Evolutionary conservation across 2,113 vertebrate genomes (phyloP).

Genomic region (Rhinolophus sinicus): DNA sequence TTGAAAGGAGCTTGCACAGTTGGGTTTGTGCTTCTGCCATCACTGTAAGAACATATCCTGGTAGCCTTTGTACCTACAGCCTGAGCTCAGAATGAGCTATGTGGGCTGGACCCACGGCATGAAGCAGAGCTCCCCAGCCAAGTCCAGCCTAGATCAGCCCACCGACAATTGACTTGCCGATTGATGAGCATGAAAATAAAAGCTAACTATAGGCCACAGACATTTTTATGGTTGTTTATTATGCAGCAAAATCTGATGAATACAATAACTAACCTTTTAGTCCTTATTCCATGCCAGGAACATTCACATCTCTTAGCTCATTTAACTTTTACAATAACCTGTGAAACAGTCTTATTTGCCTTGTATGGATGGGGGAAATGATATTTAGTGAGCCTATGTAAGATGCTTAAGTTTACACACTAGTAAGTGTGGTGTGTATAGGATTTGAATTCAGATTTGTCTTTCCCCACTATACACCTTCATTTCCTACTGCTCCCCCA

Average conservation of each 20-base stretch:
- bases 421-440: background rate
- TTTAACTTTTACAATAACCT: slow-evolving; percentile 5
- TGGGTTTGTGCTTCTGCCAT: background rate
- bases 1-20: background rate
- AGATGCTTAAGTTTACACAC: background rate
- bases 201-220: background rate
- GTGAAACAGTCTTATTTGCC: background rate
- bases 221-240: background rate
- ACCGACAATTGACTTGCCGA: background rate
- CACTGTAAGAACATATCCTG: background rate
- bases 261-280: background rate
- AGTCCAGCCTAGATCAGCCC: background rate
- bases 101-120: background rate
- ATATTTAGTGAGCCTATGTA: background rate
- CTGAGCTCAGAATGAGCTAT: background rate
- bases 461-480: background rate
- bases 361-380: background rate
- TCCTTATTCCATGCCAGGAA: background rate
- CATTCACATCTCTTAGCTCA: background rate
- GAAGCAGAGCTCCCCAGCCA: background rate
- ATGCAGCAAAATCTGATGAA: background rate
- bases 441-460: background rate
- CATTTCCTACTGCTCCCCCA: background rate
- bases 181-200: background rate
- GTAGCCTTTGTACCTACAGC: background rate